These are phyloP conservation scores for Apocheima hispidaria DNA, from an alignment of 2,888 invertebrate genomes.

Conservation along the genomic window DNA sequence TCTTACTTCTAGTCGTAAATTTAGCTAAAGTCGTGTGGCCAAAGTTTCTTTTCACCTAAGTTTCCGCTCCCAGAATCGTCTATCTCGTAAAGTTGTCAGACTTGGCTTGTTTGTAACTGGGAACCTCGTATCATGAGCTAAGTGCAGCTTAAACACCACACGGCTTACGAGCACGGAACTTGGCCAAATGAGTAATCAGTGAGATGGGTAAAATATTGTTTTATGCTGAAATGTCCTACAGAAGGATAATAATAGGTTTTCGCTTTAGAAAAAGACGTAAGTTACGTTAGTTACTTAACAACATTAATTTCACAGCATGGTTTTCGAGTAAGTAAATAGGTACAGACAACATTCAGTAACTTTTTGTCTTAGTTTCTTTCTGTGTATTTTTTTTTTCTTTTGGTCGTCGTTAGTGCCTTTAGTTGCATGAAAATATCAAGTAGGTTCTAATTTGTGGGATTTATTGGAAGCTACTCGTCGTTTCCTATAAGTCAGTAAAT, in stretches of 20 bases:
- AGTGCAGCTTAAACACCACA: constrained; percentile 19
- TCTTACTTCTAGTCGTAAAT: neutral
- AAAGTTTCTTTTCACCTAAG: constrained; percentile 13
- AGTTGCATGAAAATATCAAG: too few relatives aligned
- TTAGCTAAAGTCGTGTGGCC: neutral
- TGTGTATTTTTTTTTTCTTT: too few relatives aligned
- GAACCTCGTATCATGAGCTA: constrained; percentile 27
- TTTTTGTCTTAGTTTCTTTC: too few relatives aligned
- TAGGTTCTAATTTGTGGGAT: too few relatives aligned
- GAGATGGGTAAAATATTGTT: neutral
- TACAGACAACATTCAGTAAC: too few relatives aligned
- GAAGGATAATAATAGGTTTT: neutral
- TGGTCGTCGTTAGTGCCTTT: too few relatives aligned
- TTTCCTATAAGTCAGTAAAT: too few relatives aligned
- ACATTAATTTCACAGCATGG: too few relatives aligned
- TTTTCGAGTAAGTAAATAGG: too few relatives aligned
- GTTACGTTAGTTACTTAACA: too few relatives aligned
- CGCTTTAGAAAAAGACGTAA: neutral
- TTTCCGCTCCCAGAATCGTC: constrained; percentile 3
- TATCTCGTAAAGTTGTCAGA: constrained; percentile 21
- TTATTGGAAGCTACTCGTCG: too few relatives aligned
- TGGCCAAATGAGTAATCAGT: constrained; percentile 8
- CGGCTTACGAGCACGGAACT: constrained; percentile 6
- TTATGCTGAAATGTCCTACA: neutral
- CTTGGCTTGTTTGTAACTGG: constrained; percentile 25